Evolutionary conservation across 2,797 vertebrate species (phyloP).

Genomic region (Cuniculus paca): DNA sequence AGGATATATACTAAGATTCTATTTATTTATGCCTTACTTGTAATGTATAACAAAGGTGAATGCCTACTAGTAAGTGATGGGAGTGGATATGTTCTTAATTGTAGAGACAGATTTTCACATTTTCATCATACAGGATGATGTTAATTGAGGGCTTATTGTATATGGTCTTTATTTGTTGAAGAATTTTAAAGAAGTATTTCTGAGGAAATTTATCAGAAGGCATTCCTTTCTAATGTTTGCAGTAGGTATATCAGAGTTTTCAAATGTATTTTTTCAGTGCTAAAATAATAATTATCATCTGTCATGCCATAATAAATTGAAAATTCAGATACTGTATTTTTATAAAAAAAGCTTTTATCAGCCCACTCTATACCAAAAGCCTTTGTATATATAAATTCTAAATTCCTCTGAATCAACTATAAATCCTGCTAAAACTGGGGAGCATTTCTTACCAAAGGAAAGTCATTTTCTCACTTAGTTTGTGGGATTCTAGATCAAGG

Average conservation of each 20-base stretch:
- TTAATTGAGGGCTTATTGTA: not conserved
- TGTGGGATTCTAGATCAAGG: not conserved
- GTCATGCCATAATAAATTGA: not conserved
- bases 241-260: not conserved
- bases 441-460: not conserved
- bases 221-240: constrained; percentile 24
- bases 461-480: constrained; percentile 1
- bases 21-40: constrained; percentile 66
- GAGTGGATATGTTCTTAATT: not conserved
- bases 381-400: not conserved
- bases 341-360: not conserved
- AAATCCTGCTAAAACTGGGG: not conserved
- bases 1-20: constrained; percentile 41
- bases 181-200: constrained; percentile 27
- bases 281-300: constrained; percentile 16
- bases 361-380: not conserved
- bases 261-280: not conserved
- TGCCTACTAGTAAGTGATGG: constrained; percentile 33
- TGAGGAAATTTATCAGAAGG: constrained; percentile 40
- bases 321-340: not conserved
- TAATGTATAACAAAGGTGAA: constrained; percentile 73
- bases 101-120: not conserved
- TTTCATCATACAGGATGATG: not conserved
- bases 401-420: not conserved
- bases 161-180: not conserved